Conservation (phyloP, 2,888 invertebrate genomes). For the Drosophila nigricruria region DNA sequence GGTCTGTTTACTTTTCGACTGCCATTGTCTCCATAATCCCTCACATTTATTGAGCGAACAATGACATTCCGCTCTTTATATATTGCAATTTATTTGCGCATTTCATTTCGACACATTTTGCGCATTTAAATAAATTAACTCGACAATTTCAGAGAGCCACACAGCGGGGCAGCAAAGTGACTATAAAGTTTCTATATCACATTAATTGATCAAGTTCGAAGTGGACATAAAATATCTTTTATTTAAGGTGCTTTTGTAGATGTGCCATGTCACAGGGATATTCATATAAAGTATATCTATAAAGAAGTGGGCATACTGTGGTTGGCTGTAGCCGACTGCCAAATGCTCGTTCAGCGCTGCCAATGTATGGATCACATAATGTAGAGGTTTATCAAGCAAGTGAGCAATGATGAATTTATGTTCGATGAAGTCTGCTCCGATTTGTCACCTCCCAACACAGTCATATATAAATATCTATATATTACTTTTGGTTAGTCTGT, state of each 20-base stretch:
- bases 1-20: background rate
- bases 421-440: background rate
- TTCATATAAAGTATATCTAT: background rate
- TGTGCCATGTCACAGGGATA: background rate
- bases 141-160: conserved; percentile 8
- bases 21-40: conserved; percentile 13
- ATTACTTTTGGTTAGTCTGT: too few relatives aligned
- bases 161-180: background rate
- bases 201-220: conserved; percentile 7
- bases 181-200: background rate
- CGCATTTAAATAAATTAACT: conserved; percentile 45
- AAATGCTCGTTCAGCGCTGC: background rate
- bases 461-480: too few relatives aligned
- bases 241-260: background rate
- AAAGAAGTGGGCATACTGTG: too few relatives aligned
- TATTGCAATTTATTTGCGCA: conserved; percentile 48
- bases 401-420: background rate
- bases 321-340: background rate
- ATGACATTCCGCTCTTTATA: conserved; percentile 32
- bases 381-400: background rate
- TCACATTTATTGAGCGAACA: conserved; percentile 2
- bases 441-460: too few relatives aligned
- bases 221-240: background rate
- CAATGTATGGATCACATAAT: background rate
- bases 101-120: conserved; percentile 59